A percentile compares a stretch with the other conserved stretches of the same genome.
phyloP scores from a whole-genome alignment of 1,140 invertebrate genomes.

The Polyergus mexicanus region DNA sequence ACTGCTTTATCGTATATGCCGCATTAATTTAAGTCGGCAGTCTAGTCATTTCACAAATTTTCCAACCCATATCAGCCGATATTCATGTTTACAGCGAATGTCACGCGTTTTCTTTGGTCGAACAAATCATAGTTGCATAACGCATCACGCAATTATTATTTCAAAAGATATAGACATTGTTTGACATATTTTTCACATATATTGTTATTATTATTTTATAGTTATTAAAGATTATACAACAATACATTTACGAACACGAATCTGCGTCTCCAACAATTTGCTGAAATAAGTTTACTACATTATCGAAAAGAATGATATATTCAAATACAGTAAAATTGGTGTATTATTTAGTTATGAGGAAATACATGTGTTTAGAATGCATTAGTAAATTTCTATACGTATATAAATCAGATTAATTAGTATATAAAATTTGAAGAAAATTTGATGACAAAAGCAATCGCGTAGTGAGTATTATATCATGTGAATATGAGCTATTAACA shows the following conservation, averaged over 20 bases:
- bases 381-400: background rate
- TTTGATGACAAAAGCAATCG: background rate
- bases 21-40: constrained; percentile 57
- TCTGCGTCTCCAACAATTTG: constrained; percentile 29
- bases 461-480: constrained; percentile 8
- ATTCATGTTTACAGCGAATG: constrained; percentile 33
- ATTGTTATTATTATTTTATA: constrained; percentile 36
- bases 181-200: no score
- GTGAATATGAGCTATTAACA: background rate
- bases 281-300: background rate
- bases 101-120: constrained; percentile 24
- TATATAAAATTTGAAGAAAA: constrained; percentile 3
- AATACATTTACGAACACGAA: constrained; percentile 8
- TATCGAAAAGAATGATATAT: constrained; percentile 2
- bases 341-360: background rate
- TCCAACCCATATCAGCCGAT: constrained; percentile 45
- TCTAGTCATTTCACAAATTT: constrained; percentile 72
- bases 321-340: background rate
- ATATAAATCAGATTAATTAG: background rate
- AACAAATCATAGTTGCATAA: constrained; percentile 39
- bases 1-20: constrained; percentile 55
- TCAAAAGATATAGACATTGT: background rate
- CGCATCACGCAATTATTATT: constrained; percentile 52
- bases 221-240: constrained; percentile 24
- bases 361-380: background rate